Base-by-base conservation (phyloP, 2,113 vertebrate species). In the Gymnobelideus leadbeateri region DNA sequence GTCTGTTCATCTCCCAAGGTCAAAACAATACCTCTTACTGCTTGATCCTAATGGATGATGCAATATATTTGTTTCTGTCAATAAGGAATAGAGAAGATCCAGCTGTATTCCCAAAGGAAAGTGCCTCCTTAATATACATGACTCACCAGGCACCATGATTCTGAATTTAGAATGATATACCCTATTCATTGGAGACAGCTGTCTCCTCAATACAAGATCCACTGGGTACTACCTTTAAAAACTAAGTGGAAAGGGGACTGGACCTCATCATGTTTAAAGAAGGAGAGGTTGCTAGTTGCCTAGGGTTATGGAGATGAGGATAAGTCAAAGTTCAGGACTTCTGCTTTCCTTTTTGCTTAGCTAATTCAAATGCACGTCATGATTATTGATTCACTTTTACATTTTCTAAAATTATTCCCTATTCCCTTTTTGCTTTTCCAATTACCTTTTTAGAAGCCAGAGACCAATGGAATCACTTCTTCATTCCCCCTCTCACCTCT, bases 371-470 rank as follows among this genome's bases (percentile, higher is more conserved):
- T 91, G 51, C 47, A 37, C 2, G 92, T 51, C 1, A 23, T 54
- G 43, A 51, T 47, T 94, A 94, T 94, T 94, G 25, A 51, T 95
- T 93, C 31, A 43, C 90, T 91, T 51, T 89, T 77, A 51, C 51
- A 61, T 84, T 90, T 96, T 92, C 49, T 94, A 14, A 89, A 54
- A 26, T 89, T 84, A 11, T 89, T 51, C 89, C 24, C 91, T 91
- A 1, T 26, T 10, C 25, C 90, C 94, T 11, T 43, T 95, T 92
- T 95, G 14, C 92, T 90, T 93, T 89, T 51, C 11, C 52, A 89
- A 95, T 28, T 2, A 91, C 47, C 8, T 26, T 89, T 96, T 37
- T 54, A 25, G 55, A 89, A 90, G 43, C 14, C 2, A 68, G 55
- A 94, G 57, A 57, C 94, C 94, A 37, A 91, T 93, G 93, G 53